Percentiles rank a stretch among this genome's conserved stretches.
These are phyloP conservation scores for Phacellophora camtschatica DNA, from an alignment of 30 jellyfish, hydroid and myxozoan species.

Conservation along the genomic window DNA sequence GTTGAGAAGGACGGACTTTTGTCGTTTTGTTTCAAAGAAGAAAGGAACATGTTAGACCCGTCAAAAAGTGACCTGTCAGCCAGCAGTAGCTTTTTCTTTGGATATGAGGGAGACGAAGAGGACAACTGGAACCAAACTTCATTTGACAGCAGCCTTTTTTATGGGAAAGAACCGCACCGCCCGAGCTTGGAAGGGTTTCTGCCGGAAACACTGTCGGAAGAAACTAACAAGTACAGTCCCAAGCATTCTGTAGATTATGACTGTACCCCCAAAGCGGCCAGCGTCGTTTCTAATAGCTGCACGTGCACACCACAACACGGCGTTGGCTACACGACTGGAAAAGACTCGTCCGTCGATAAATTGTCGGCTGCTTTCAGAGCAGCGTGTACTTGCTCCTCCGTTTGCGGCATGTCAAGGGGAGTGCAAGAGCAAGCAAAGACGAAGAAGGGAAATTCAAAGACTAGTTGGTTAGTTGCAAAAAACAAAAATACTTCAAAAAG, in stretches of 20 bases:
- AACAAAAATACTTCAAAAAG: not conserved
- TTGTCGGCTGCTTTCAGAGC: slow-evolving; percentile 55
- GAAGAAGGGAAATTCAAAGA: not conserved
- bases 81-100: slow-evolving; percentile 50
- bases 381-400: slow-evolving; percentile 56
- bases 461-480: not conserved
- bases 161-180: slow-evolving; percentile 33
- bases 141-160: slow-evolving; percentile 23
- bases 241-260: not conserved
- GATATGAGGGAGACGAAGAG: slow-evolving; percentile 69
- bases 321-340: not conserved
- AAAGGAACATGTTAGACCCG: slow-evolving; percentile 50
- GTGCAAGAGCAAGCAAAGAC: not conserved
- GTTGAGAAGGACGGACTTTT: slow-evolving; percentile 9
- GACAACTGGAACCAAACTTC: slow-evolving; percentile 33
- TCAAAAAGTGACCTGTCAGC: slow-evolving; percentile 12
- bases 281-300: slow-evolving; percentile 14
- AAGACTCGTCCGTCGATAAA: slow-evolving; percentile 30
- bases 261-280: not conserved
- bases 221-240: slow-evolving; percentile 20
- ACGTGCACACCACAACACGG: not conserved
- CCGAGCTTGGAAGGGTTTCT: slow-evolving; percentile 18
- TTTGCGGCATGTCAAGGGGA: not conserved
- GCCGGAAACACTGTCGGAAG: slow-evolving; percentile 32
- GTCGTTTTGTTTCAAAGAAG: slow-evolving; percentile 38